A percentile compares a stretch with the other conserved stretches of the same genome.
These are phyloP conservation scores for Crepidodera aurea DNA, from an alignment of 2,888 invertebrate species.

Conservation along the genomic window DNA sequence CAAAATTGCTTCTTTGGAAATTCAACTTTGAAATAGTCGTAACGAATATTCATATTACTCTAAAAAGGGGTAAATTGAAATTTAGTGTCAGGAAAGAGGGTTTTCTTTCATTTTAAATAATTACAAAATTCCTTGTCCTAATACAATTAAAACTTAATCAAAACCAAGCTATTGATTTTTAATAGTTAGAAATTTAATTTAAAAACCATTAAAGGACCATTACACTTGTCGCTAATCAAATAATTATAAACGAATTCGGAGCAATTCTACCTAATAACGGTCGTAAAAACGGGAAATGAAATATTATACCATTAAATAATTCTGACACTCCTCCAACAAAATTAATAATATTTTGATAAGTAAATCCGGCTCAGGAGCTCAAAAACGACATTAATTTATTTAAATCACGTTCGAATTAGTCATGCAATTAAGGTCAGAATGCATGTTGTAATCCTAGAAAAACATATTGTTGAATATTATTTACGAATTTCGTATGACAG, in stretches of 20 bases:
- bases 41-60: too few relatives aligned
- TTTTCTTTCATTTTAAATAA: too few relatives aligned
- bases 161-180: too few relatives aligned
- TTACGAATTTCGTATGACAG: neutral
- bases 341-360: constrained; percentile 24
- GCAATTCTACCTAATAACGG: constrained; percentile 7
- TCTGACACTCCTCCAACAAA: constrained; percentile 9
- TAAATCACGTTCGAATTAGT: constrained; percentile 15
- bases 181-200: too few relatives aligned
- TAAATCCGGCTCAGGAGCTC: constrained; percentile 15
- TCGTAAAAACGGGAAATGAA: constrained; percentile 15
- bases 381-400: constrained; percentile 10
- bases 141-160: too few relatives aligned
- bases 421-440: constrained; percentile 11
- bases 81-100: too few relatives aligned
- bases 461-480: neutral
- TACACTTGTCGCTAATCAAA: neutral
- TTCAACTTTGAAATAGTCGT: too few relatives aligned
- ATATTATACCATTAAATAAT: constrained; percentile 19
- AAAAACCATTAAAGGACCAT: too few relatives aligned
- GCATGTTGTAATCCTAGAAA: neutral
- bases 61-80: too few relatives aligned
- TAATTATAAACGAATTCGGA: constrained; percentile 9
- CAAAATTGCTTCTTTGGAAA: too few relatives aligned
- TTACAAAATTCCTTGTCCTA: too few relatives aligned